phyloP scores from a whole-genome alignment of 2,797 vertebrate genomes.

The Muscicapa striata region DNA sequence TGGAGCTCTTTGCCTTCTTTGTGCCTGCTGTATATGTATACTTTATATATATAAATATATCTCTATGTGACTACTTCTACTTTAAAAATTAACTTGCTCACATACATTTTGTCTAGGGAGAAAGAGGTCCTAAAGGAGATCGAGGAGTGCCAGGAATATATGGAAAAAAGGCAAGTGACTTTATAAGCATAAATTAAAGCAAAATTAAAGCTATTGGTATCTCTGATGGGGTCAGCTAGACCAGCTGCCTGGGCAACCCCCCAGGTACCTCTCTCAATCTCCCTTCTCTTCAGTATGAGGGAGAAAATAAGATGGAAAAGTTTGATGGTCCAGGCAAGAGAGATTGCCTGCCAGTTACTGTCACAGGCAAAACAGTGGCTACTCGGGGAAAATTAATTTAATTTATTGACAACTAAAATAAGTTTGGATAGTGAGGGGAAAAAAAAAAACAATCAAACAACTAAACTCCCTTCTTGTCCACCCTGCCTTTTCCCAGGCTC shows the following conservation, averaged over 20 bases:
- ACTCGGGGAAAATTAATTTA: neutral
- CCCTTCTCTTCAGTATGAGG: fast-evolving
- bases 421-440: neutral
- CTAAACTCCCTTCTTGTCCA: neutral
- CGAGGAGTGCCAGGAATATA: constrained; percentile 84
- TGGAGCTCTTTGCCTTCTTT: neutral
- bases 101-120: constrained; percentile 79
- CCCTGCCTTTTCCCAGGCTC: neutral
- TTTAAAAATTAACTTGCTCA: neutral
- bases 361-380: neutral
- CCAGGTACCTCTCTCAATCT: neutral
- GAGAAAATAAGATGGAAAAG: neutral
- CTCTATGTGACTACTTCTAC: neutral
- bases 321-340: neutral
- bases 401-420: neutral
- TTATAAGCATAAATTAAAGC: neutral
- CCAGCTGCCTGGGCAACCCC: neutral
- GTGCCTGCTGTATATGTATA: neutral
- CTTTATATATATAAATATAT: neutral
- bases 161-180: constrained; percentile 84
- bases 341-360: neutral
- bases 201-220: neutral
- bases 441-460: neutral
- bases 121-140: constrained; percentile 83
- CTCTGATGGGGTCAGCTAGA: neutral